Base-by-base conservation (phyloP, 2,113 vertebrate genomes). In the Siniperca knerii region DNA sequence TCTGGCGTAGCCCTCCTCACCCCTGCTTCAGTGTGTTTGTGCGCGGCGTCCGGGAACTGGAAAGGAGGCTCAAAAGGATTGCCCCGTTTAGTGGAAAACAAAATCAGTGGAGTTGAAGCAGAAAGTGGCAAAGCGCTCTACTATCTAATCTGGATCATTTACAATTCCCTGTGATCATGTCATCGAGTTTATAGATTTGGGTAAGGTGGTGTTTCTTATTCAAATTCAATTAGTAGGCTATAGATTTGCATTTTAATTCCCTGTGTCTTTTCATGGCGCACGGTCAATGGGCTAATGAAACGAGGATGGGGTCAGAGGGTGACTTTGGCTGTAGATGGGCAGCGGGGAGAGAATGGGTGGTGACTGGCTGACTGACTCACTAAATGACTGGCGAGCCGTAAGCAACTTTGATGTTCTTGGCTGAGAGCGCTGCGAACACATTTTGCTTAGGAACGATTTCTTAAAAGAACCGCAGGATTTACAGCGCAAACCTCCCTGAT, bases 201-300 rank as follows among this genome's bases (percentile, higher is more conserved):
- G 96, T 96, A 95, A 96, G 94, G 16, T 78, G 29, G 55, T 79
- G 65, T 44, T 73, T 73, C 44, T 57, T 83, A 44, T 81, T 77
- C 64, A 25, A 21, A 82, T 89, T 83, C n/a, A 75, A 70, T 84
- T 67, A 68, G 18, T 77, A 40, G 35, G 35, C 42, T 44, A 37
- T 75, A 61, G 15, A 84, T 86, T 62, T 18, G 21, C 48, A 3
- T 79, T 90, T 84, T 13, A 65, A 64, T 73, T 16, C 25, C 37
- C 4, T 11, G 29, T 81, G 15, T 73, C 7, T 33, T 65, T 65
- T 50, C 58, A 21, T 61, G 72, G 62, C 64, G 40, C 75, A 23
- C 55, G 29, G 75, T 74, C 77, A 87, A 23, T 82, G 29, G 69
- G 50, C 54, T 64, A 40, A 82, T 62, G 77, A 35, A 66, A 67